phyloP scores from a whole-genome alignment of 2,888 invertebrate species.

The Helicoverpa assulta region DNA sequence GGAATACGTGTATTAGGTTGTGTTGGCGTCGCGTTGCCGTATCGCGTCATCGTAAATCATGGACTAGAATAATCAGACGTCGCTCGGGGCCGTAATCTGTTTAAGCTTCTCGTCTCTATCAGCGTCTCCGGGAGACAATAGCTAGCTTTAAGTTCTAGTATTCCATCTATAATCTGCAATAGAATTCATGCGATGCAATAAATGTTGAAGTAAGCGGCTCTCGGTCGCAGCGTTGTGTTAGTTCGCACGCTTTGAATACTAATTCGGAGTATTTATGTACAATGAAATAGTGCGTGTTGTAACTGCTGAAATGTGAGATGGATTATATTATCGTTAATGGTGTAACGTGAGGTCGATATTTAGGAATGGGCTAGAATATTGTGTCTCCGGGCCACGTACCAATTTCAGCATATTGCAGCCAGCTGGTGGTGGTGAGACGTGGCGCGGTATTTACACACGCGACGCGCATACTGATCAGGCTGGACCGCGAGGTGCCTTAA shows the following conservation, averaged over 20 bases:
- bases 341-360: slow-evolving; percentile 57
- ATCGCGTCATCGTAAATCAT: slow-evolving; percentile 89
- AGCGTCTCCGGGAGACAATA: slow-evolving; percentile 84
- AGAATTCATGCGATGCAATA: slow-evolving; percentile 76
- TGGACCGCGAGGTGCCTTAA: slow-evolving; percentile 44
- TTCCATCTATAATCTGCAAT: slow-evolving; percentile 66
- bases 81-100: slow-evolving; percentile 83
- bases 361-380: slow-evolving; percentile 69
- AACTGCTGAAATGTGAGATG: slow-evolving; percentile 56
- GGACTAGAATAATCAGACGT: slow-evolving; percentile 85
- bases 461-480: slow-evolving; percentile 80
- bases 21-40: slow-evolving; percentile 75
- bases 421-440: slow-evolving; percentile 76
- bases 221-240: slow-evolving; percentile 76
- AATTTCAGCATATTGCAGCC: slow-evolving; percentile 87
- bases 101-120: slow-evolving; percentile 85
- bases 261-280: slow-evolving; percentile 60
- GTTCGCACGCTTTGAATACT: slow-evolving; percentile 75
- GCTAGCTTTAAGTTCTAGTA: slow-evolving; percentile 74
- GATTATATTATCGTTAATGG: slow-evolving; percentile 60
- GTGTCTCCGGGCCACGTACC: slow-evolving; percentile 81
- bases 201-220: slow-evolving; percentile 75
- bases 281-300: slow-evolving; percentile 52
- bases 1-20: slow-evolving; percentile 79
- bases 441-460: slow-evolving; percentile 74